Evolutionary conservation across 1,140 invertebrate genomes (phyloP).

Genomic region (Drosophila miranda): DNA sequence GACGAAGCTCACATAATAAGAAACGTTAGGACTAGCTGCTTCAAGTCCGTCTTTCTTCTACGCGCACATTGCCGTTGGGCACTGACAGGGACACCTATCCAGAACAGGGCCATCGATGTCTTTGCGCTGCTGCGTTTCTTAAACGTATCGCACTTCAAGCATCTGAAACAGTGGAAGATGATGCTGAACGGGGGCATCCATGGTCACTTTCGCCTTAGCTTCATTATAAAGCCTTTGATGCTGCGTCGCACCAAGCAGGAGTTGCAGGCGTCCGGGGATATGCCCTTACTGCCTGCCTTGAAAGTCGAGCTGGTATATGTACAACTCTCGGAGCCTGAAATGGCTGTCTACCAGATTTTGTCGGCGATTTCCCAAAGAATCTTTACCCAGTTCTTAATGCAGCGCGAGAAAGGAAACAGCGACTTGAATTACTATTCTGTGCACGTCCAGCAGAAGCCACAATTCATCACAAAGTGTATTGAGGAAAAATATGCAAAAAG

Average conservation of each 20-base stretch:
- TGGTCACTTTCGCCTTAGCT: slow-evolving; percentile 34
- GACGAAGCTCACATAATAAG: slow-evolving; percentile 54
- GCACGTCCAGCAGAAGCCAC: slow-evolving; percentile 7
- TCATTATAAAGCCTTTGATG: slow-evolving; percentile 49
- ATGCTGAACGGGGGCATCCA: slow-evolving; percentile 25
- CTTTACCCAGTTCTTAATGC: slow-evolving; percentile 38
- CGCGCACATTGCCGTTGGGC: slow-evolving; percentile 42
- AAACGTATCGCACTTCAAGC: slow-evolving; percentile 40
- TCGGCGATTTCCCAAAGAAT: slow-evolving; percentile 41
- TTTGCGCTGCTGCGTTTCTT: slow-evolving; percentile 48
- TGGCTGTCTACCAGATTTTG: slow-evolving; percentile 52
- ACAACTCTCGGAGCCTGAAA: slow-evolving; percentile 29
- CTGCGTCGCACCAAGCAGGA: slow-evolving; percentile 47
- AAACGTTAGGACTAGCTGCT: slow-evolving; percentile 30
- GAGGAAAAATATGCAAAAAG: slow-evolving; percentile 31
- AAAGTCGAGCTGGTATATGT: slow-evolving; percentile 23
- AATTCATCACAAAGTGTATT: slow-evolving; percentile 18
- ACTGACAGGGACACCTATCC: slow-evolving; percentile 54
- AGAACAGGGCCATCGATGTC: slow-evolving; percentile 51
- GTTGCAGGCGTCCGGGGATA: slow-evolving; percentile 40
- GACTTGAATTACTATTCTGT: slow-evolving; percentile 46
- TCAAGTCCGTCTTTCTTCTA: slow-evolving; percentile 14
- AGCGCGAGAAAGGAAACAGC: slow-evolving; percentile 36
- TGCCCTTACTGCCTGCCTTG: slow-evolving; percentile 38
- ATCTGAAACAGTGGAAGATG: slow-evolving; percentile 35